phyloP scores from a whole-genome alignment of 2,888 invertebrate genomes.

The Phasia obesa region DNA sequence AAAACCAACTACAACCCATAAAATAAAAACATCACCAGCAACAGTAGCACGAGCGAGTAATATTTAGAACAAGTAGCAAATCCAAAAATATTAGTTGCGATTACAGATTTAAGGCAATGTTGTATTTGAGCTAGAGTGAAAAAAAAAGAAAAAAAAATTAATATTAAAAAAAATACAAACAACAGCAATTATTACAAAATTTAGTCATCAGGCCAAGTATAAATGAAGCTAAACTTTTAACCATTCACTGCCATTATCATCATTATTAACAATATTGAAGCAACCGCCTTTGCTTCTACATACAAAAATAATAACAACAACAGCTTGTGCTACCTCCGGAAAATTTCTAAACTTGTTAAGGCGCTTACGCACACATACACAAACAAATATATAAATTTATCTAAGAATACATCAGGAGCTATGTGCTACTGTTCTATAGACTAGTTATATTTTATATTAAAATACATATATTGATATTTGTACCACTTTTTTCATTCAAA shows the following conservation, averaged over 20 bases:
- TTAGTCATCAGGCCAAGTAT: slow-evolving; percentile 61
- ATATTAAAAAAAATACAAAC: too few species aligned
- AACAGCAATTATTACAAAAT: slow-evolving; percentile 38
- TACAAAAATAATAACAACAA: slow-evolving; percentile 27
- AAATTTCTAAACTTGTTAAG: slow-evolving; percentile 38
- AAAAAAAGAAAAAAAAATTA: neutral
- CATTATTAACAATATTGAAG: slow-evolving; percentile 30
- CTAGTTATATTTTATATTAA: neutral
- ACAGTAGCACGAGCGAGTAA: neutral
- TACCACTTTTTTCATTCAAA: too few species aligned
- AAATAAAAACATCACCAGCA: slow-evolving; percentile 3
- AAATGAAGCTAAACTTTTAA: slow-evolving; percentile 44
- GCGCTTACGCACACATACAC: neutral
- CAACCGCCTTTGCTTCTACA: slow-evolving; percentile 26
- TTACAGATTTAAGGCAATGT: slow-evolving; percentile 55
- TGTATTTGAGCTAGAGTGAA: slow-evolving; percentile 26
- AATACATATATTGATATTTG: neutral
- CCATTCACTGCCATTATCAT: slow-evolving; percentile 55
- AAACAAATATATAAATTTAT: neutral
- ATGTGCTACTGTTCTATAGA: neutral
- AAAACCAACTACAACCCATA: slow-evolving; percentile 16
- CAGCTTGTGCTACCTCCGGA: neutral
- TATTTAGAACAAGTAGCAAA: slow-evolving; percentile 7
- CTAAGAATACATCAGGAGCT: neutral
- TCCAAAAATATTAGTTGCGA: slow-evolving; percentile 43